Evolutionary conservation across 1,140 invertebrate species (phyloP), one percentile per base, ranked within the genome.

Genomic region (Muscidifurax raptorellus): DNA sequence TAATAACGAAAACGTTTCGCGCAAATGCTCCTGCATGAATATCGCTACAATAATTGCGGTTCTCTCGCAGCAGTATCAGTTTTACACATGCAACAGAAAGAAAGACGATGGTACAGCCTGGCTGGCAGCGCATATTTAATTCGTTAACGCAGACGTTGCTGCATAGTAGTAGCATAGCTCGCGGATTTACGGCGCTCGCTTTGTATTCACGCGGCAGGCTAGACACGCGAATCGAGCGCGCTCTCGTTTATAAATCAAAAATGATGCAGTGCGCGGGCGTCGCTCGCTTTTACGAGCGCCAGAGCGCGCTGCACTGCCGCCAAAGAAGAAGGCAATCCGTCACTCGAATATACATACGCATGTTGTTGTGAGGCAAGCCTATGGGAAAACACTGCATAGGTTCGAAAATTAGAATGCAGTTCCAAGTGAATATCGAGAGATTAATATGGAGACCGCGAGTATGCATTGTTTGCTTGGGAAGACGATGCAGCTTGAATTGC

Each of bases 191-290:
- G 67, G 67, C 25, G 25, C 28, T 28, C 67, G 25, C 25, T 69
- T 69, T 69, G 67, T 69, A 69, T 69, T 28, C 28, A 7, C 25
- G 28, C 67, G 4, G 67, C 1, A 22, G 6, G 22, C 52, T 40
- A 59, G 28, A 69, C 67, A 69, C 67, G 67, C 67, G 28, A 69
- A 69, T 69, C 67, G 67, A 69, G 27, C 67, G 12, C 52, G 2
- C 52, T 59, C 22, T 22, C 22, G 18, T 59, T 22, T 69, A 69
- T 69, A 69, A 69, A 69, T 69, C 67, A 69, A 69, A 69, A 69
- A 69, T 69, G 71, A 40, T 36, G 18, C 32, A 74, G 71, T 74
- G 71, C 32, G 22, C 71, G 0, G 30, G 32, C 71, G 15, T 74
- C 71, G 22, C 71, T n/a, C 12, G 32, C 71, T 36, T 74, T 74